Percentiles rank a stretch among this genome's conserved stretches.
Evolutionary conservation across 2,113 vertebrate species (phyloP).

Genomic region (Aldabrachelys gigantea): DNA sequence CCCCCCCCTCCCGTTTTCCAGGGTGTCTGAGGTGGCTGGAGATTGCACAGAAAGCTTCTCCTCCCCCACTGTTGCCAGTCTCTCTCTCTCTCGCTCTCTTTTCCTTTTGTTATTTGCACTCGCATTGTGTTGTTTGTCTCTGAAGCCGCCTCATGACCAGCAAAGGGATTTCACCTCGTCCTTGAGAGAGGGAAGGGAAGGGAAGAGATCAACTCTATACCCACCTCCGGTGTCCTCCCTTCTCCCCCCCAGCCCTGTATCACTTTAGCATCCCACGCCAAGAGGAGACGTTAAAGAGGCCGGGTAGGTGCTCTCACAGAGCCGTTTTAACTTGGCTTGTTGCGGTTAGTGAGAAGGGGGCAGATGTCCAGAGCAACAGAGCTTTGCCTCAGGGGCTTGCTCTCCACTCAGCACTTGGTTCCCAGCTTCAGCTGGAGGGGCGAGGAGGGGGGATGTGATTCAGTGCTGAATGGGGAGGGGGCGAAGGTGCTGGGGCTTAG

Average conservation of each 20-base stretch:
- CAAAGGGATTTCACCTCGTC: constrained; percentile 84
- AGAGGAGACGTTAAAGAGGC: constrained; percentile 59
- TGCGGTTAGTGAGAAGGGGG: constrained; percentile 31
- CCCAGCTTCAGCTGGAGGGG: constrained; percentile 49
- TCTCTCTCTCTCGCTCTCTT: constrained; percentile 65
- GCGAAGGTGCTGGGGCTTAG: neutral
- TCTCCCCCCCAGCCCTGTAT: constrained; percentile 62
- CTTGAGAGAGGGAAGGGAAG: constrained; percentile 74
- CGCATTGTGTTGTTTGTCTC: constrained; percentile 81
- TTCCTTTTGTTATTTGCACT: constrained; percentile 81
- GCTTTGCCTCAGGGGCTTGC: constrained; percentile 3
- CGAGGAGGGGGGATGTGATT: constrained; percentile 26
- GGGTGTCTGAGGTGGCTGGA: constrained; percentile 68
- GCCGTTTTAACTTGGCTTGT: constrained; percentile 69
- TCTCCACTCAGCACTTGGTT: constrained; percentile 10
- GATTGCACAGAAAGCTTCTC: constrained; percentile 47
- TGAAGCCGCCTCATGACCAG: constrained; percentile 84
- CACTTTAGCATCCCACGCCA: constrained; percentile 67
- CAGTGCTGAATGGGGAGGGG: constrained; percentile 19
- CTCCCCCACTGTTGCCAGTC: constrained; percentile 78
- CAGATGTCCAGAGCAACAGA: constrained; percentile 56
- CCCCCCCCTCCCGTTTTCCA: neutral
- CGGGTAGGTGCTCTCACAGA: constrained; percentile 79
- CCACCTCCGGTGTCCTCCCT: constrained; percentile 72
- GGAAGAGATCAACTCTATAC: constrained; percentile 62